Evolutionary conservation across 2,888 invertebrate genomes (phyloP).

Genomic region (Spisula solida): DNA sequence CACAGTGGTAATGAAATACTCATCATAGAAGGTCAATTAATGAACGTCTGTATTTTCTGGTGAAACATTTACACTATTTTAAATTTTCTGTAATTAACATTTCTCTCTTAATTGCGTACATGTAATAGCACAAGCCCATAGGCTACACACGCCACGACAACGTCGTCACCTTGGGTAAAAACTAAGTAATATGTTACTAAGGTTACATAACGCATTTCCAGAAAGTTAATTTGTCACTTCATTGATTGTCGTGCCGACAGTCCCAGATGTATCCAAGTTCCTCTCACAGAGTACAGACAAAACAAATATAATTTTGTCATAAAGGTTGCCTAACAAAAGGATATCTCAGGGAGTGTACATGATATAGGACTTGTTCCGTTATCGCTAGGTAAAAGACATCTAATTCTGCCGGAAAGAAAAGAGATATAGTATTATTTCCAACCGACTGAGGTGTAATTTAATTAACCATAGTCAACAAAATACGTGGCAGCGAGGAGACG

Average conservation of each 20-base stretch:
- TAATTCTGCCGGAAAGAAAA: background rate
- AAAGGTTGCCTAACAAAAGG: background rate
- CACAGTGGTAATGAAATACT: background rate
- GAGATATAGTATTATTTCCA: background rate
- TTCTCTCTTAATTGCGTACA: slow-evolving; percentile 14
- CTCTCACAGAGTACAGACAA: background rate
- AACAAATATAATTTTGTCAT: slow-evolving; percentile 7
- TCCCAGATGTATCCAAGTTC: slow-evolving; percentile 4
- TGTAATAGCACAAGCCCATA: background rate
- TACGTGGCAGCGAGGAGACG: background rate
- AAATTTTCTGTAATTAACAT: background rate
- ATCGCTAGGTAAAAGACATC: background rate
- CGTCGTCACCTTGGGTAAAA: background rate
- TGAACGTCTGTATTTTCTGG: background rate
- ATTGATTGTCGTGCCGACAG: background rate
- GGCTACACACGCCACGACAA: background rate
- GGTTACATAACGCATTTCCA: background rate
- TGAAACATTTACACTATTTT: background rate
- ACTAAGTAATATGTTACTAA: background rate
- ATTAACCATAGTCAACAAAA: background rate
- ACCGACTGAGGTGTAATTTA: background rate
- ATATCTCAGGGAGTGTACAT: background rate
- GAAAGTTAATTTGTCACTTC: slow-evolving; percentile 10
- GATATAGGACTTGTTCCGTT: background rate
- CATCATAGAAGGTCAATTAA: background rate